Percentiles rank a stretch among this genome's conserved stretches.
Conservation (phyloP, 2,888 invertebrate species). For the Metalampra italica region DNA sequence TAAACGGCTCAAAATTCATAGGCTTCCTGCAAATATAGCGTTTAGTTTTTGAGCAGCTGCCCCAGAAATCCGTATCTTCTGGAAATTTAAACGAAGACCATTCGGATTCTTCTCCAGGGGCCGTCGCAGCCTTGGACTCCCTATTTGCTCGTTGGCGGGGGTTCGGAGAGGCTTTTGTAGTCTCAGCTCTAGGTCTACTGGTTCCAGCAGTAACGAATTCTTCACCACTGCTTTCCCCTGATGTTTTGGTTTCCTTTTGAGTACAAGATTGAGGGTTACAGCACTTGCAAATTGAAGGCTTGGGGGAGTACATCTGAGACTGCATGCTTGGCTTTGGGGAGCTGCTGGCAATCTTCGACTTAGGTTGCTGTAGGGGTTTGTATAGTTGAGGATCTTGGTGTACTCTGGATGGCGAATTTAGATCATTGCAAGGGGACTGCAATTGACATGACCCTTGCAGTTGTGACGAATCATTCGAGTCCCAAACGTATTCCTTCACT, state of each 20-base stretch:
- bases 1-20: slow-evolving; percentile 2
- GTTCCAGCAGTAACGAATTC: neutral
- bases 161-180: neutral
- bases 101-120: slow-evolving; percentile 9
- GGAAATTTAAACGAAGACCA: slow-evolving; percentile 10
- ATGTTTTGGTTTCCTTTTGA: neutral
- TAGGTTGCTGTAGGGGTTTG: neutral
- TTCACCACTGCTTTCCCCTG: neutral
- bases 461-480: slow-evolving; percentile 17
- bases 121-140: neutral
- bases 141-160: neutral
- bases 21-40: neutral
- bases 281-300: neutral
- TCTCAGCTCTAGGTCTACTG: neutral
- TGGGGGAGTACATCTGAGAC: neutral
- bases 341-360: too few relatives aligned
- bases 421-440: neutral
- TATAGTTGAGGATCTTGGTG: neutral
- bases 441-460: neutral
- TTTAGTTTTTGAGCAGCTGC: neutral
- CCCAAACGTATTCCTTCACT: slow-evolving; percentile 45
- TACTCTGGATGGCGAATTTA: neutral
- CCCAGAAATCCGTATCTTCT: slow-evolving; percentile 21
- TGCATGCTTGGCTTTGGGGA: neutral
- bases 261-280: neutral